Evolutionary conservation across 2,113 vertebrate species (phyloP).

Genomic region (Silurus glanis): DNA sequence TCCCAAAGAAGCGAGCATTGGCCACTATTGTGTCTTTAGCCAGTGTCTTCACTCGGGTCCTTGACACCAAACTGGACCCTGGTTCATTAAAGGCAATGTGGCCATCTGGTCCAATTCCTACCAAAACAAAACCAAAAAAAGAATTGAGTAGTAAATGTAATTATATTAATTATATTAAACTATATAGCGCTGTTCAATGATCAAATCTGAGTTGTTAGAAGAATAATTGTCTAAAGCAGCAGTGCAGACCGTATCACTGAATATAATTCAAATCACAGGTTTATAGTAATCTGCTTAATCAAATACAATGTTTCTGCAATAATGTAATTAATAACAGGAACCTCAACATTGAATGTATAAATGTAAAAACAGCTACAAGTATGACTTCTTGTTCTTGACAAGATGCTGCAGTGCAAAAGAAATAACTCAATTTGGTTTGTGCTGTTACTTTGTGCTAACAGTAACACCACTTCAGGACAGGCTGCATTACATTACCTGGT

Average conservation of each 20-base stretch:
- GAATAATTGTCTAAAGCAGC: neutral
- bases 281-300: neutral
- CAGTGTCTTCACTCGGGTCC: conserved; percentile 93
- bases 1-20: conserved; percentile 92
- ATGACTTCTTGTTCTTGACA: neutral
- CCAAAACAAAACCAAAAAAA: neutral
- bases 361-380: neutral
- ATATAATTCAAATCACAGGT: neutral
- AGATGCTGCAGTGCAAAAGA: neutral
- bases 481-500: too few species aligned
- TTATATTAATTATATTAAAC: too few species aligned
- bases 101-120: conserved; percentile 95
- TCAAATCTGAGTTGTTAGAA: neutral
- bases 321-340: neutral
- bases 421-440: neutral
- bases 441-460: neutral
- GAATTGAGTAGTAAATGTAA: neutral
- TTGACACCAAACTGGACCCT: conserved; percentile 90
- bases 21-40: conserved; percentile 94
- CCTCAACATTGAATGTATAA: neutral
- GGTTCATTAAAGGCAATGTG: conserved; percentile 98
- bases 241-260: neutral
- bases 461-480: neutral
- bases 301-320: neutral
- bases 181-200: neutral